Percentiles rank a stretch among this genome's conserved stretches.
Evolutionary conservation across 2,797 vertebrate species (phyloP).

Genomic region (Anguilla anguilla): DNA sequence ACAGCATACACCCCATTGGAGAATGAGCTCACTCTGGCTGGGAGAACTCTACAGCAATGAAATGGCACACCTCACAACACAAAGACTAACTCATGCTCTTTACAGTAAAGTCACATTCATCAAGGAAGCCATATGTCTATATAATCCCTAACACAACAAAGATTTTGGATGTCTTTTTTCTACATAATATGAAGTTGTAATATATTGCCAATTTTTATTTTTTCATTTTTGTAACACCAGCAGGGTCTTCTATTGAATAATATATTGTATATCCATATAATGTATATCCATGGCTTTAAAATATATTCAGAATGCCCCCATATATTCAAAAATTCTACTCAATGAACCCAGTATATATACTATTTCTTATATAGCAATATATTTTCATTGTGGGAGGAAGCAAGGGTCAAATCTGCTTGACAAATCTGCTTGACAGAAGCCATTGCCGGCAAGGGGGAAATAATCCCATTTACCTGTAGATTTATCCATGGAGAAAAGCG

Average conservation of each 20-base stretch:
- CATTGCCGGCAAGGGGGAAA: neutral
- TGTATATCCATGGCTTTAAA: too few relatives aligned
- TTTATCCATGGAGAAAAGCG: constrained; percentile 79
- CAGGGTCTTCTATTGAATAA: too few relatives aligned
- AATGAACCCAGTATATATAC: too few relatives aligned
- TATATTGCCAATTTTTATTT: too few relatives aligned
- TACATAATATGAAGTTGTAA: too few relatives aligned
- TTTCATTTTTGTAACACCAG: too few relatives aligned
- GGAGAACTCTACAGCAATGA: neutral
- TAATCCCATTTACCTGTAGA: constrained; percentile 76
- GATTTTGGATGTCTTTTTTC: neutral
- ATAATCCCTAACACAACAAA: neutral
- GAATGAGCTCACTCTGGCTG: neutral
- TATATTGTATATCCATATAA: too few relatives aligned
- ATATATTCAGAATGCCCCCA: too few relatives aligned
- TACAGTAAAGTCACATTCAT: neutral
- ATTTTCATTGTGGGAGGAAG: neutral
- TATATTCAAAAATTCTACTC: too few relatives aligned
- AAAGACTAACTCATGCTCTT: neutral
- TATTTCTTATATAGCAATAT: too few relatives aligned
- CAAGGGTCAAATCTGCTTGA: neutral
- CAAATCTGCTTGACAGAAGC: neutral
- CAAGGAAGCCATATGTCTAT: neutral
- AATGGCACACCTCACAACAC: neutral
- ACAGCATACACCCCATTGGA: neutral